Evolutionary conservation across 1,140 invertebrate species (phyloP).

Genomic region (Drosophila ercepeae): DNA sequence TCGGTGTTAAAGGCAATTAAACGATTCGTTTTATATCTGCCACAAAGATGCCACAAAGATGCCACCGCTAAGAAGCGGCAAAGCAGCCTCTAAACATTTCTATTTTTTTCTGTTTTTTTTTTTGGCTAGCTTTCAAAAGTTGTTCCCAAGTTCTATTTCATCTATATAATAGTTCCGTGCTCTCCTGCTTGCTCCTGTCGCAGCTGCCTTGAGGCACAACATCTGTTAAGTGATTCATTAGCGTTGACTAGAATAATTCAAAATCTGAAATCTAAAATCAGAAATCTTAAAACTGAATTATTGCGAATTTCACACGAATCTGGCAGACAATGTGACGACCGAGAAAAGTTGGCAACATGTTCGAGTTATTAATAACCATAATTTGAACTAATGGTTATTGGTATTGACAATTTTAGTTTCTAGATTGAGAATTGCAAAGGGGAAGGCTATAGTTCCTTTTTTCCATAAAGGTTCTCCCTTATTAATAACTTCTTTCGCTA

Average conservation of each 20-base stretch:
- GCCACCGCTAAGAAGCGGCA: constrained; percentile 26
- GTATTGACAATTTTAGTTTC: constrained; percentile 36
- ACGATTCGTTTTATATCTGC: constrained; percentile 73
- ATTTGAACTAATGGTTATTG: constrained; percentile 53
- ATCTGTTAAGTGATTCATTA: constrained; percentile 79
- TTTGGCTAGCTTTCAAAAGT: constrained; percentile 70
- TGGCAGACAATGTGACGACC: constrained; percentile 71
- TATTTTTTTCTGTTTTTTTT: no score
- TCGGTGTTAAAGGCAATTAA: constrained; percentile 66
- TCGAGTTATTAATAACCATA: constrained; percentile 51
- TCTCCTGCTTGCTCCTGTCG: neutral
- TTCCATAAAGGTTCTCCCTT: no score
- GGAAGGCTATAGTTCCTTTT: no score
- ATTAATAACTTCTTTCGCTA: no score
- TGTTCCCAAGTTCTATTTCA: constrained; percentile 35
- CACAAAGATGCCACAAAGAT: constrained; percentile 53
- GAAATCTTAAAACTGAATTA: no score
- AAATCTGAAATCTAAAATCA: no score
- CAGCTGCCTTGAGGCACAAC: constrained; percentile 42
- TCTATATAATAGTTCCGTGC: constrained; percentile 38
- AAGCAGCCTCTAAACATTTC: no score
- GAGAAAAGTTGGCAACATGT: constrained; percentile 21
- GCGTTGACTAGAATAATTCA: constrained; percentile 42
- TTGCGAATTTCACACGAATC: constrained; percentile 36
- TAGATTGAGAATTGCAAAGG: no score